phyloP scores from a whole-genome alignment of 2,888 invertebrate genomes.

The Eristalinus aeneus region DNA sequence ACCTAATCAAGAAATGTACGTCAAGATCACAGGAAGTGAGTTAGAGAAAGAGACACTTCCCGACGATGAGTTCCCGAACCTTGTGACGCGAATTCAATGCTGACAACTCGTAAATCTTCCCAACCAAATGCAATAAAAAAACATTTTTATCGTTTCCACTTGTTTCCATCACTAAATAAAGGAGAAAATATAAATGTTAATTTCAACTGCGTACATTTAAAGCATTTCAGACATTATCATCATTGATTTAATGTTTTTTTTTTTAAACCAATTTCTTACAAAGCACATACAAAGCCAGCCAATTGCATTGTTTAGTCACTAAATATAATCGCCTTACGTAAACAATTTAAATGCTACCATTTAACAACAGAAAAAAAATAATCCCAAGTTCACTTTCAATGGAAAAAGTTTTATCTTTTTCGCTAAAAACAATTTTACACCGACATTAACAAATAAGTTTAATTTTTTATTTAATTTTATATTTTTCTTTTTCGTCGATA shows the following conservation, averaged over 20 bases:
- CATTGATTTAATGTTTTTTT: neutral
- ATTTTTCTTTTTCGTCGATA: conserved; percentile 27
- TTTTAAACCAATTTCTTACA: conserved; percentile 4
- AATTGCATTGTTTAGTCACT: conserved; percentile 24
- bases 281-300: conserved; percentile 33
- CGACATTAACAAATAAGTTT: conserved; percentile 52
- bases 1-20: neutral
- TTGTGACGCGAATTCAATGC: neutral
- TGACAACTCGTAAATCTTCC: neutral
- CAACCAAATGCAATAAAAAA: neutral
- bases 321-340: conserved; percentile 53
- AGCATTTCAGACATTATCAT: neutral
- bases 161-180: neutral
- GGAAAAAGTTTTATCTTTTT: conserved; percentile 33
- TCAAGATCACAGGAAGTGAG: neutral
- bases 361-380: neutral
- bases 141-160: neutral
- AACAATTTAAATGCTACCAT: conserved; percentile 14
- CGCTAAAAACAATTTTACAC: conserved; percentile 8
- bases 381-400: neutral
- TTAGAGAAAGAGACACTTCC: too few relatives aligned
- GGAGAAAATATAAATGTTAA: neutral
- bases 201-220: neutral
- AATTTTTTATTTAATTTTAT: conserved; percentile 19
- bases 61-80: neutral